Evolutionary conservation across 2,888 invertebrate species (phyloP).

Genomic region (Stratiomys singularior): DNA sequence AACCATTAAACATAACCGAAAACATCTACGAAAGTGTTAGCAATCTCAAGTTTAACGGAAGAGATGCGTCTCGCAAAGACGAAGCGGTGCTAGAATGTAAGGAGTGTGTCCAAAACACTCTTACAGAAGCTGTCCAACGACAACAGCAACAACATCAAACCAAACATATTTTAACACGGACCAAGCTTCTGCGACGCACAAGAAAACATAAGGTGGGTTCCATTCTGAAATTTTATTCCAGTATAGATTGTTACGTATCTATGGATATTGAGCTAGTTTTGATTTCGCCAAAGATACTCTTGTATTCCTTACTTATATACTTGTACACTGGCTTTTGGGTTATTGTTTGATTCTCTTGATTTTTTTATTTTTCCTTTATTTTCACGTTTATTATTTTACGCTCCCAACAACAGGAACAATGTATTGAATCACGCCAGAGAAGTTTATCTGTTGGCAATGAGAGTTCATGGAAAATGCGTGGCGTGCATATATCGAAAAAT

Average conservation of each 20-base stretch:
- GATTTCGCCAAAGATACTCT: not conserved
- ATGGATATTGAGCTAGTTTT: not conserved
- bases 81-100: conserved; percentile 48
- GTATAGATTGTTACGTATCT: not conserved
- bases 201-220: conserved; percentile 64
- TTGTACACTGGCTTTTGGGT: conserved; percentile 17
- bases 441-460: conserved; percentile 65
- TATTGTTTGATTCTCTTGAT: conserved; percentile 49
- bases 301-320: not conserved
- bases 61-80: conserved; percentile 46
- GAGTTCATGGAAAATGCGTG: conserved; percentile 61
- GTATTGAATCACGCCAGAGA: conserved; percentile 62
- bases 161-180: conserved; percentile 62
- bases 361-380: conserved; percentile 53
- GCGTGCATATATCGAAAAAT: conserved; percentile 44
- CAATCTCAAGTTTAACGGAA: conserved; percentile 61
- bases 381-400: conserved; percentile 52
- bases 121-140: conserved; percentile 38
- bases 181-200: conserved; percentile 64
- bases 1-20: conserved; percentile 52
- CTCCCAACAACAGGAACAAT: conserved; percentile 61
- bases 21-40: conserved; percentile 64
- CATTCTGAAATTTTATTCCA: not conserved
- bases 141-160: conserved; percentile 40
- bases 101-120: conserved; percentile 48